These are phyloP conservation scores for Leptinotarsa lineolata DNA, from an alignment of 1,140 invertebrate genomes.

Conservation along the genomic window DNA sequence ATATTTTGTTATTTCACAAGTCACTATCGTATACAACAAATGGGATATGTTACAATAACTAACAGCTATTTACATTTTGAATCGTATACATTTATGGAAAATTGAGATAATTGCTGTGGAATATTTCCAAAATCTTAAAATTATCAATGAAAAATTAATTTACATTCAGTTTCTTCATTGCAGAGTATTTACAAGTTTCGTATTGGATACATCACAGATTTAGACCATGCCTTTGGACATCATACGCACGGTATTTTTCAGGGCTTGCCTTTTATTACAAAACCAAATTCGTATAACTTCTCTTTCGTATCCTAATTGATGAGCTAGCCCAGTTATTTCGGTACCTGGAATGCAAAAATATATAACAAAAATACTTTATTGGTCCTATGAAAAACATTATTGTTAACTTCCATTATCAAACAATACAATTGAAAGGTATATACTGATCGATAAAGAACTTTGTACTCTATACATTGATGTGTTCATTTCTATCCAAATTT, in stretches of 20 bases:
- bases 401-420: too few species aligned
- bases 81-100: slow-evolving; percentile 14
- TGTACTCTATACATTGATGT: too few species aligned
- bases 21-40: slow-evolving; percentile 14
- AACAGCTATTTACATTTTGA: not conserved
- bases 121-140: not conserved
- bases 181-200: slow-evolving; percentile 23
- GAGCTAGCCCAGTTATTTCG: slow-evolving; percentile 93
- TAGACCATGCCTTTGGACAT: slow-evolving; percentile 79
- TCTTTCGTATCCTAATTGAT: slow-evolving; percentile 93
- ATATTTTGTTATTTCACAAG: slow-evolving; percentile 3
- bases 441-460: too few species aligned
- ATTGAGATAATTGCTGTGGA: not conserved
- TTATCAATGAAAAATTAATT: not conserved
- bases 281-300: slow-evolving; percentile 99
- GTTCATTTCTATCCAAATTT: too few species aligned
- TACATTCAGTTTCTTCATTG: not conserved
- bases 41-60: slow-evolving; percentile 7
- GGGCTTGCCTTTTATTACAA: slow-evolving; percentile 96
- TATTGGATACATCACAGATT: slow-evolving; percentile 33
- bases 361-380: not conserved
- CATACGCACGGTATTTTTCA: slow-evolving; percentile 93
- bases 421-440: too few species aligned
- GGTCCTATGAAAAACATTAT: too few species aligned
- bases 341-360: slow-evolving; percentile 70